Evolutionary conservation across 2,113 vertebrate species (phyloP).

Genomic region (Butorides virescens): DNA sequence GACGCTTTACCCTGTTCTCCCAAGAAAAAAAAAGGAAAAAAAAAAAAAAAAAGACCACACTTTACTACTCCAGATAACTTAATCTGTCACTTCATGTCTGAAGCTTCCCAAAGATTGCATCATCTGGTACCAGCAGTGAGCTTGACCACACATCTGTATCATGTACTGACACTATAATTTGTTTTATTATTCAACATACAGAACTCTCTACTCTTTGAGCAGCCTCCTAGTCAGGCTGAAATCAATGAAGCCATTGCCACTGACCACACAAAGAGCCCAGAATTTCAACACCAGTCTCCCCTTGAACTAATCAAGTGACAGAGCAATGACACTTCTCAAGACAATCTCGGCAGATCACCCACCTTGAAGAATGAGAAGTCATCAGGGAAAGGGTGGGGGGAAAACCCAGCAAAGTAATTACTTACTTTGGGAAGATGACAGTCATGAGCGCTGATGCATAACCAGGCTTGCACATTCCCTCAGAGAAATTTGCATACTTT

Average conservation of each 20-base stretch:
- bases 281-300: background rate
- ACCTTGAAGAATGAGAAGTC: background rate
- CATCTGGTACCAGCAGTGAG: background rate
- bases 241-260: background rate
- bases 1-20: background rate
- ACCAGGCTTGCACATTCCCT: conserved; percentile 90
- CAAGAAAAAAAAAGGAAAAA: background rate
- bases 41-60: background rate
- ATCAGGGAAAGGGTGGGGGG: background rate
- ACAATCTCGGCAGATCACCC: background rate
- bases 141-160: background rate
- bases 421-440: conserved; percentile 96
- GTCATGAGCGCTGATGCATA: conserved; percentile 93
- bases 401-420: background rate
- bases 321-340: background rate
- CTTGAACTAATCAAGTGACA: background rate
- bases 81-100: background rate
- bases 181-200: background rate
- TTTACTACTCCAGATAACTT: background rate
- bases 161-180: background rate
- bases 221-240: background rate
- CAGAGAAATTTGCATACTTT: conserved; percentile 92
- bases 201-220: background rate
- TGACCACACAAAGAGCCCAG: background rate
- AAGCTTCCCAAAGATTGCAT: background rate